Conservation (phyloP, 2,888 invertebrate species). For the Rhagonycha fulva region DNA sequence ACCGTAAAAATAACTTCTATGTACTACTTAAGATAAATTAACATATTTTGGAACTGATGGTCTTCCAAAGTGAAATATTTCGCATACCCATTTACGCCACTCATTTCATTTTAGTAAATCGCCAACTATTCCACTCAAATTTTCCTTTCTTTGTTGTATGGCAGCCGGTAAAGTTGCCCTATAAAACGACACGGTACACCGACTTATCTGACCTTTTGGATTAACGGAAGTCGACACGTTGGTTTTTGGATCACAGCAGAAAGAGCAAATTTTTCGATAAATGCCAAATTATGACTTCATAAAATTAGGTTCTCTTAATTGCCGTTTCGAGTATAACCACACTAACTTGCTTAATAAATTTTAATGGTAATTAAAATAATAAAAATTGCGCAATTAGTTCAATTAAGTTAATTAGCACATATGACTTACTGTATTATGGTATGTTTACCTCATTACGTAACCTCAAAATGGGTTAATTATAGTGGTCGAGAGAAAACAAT, state of each 20-base stretch:
- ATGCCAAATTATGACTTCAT: not conserved
- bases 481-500: not conserved
- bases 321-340: not conserved
- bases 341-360: not conserved
- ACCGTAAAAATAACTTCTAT: not conserved
- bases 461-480: not conserved
- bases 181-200: not conserved
- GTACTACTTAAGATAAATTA: not conserved
- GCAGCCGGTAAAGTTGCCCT: not conserved
- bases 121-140: not conserved
- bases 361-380: not conserved
- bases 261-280: not conserved
- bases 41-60: not conserved
- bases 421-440: not conserved
- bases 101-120: not conserved
- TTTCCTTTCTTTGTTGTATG: not conserved
- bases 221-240: not conserved
- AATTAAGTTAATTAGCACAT: not conserved
- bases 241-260: not conserved
- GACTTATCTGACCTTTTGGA: not conserved
- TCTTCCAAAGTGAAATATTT: not conserved
- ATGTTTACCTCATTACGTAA: not conserved
- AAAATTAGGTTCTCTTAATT: not conserved
- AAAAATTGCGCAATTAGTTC: not conserved
- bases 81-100: not conserved